Conservation (phyloP, 30 jellyfish, hydroid and myxozoan species). For the Aurelia sp. region DNA sequence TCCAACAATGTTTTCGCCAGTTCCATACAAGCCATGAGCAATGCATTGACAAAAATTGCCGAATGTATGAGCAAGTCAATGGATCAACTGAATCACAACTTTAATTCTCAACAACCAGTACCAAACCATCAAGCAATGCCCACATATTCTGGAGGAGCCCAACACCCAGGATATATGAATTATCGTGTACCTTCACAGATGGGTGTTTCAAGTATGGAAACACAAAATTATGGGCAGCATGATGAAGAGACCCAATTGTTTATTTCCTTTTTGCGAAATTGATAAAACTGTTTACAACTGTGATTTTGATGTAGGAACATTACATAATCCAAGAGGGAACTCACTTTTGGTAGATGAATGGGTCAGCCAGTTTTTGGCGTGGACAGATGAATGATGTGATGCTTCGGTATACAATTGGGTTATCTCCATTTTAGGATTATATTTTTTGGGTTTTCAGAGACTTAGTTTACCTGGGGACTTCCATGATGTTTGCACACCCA, state of each 20-base stretch:
- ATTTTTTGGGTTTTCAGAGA: not conserved
- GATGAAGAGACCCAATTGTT: not conserved
- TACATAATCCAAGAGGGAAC: no score
- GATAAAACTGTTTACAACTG: not conserved
- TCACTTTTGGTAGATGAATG: no score
- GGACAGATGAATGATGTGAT: not conserved
- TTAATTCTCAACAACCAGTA: slow-evolving; percentile 21
- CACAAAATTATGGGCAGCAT: not conserved
- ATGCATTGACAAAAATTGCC: slow-evolving; percentile 27
- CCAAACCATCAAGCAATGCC: slow-evolving; percentile 27
- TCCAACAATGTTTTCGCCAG: slow-evolving; percentile 14
- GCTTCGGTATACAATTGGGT: not conserved
- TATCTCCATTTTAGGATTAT: slow-evolving; percentile 1
- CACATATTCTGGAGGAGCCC: slow-evolving; percentile 27
- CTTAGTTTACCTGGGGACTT: no score
- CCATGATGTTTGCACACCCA: not conserved
- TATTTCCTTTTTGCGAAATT: not conserved
- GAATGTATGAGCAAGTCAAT: slow-evolving; percentile 32
- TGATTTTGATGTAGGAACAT: no score
- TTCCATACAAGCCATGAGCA: slow-evolving; percentile 13
- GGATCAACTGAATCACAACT: slow-evolving; percentile 31
- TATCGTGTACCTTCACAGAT: slow-evolving; percentile 2
- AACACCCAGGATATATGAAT: slow-evolving; percentile 10
- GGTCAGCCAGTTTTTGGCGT: no score
- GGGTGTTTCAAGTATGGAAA: not conserved